Percentiles rank a stretch among this genome's conserved stretches.
Conservation (phyloP, 2,888 invertebrate species). For the Ptycholaimellus sp. region DNA sequence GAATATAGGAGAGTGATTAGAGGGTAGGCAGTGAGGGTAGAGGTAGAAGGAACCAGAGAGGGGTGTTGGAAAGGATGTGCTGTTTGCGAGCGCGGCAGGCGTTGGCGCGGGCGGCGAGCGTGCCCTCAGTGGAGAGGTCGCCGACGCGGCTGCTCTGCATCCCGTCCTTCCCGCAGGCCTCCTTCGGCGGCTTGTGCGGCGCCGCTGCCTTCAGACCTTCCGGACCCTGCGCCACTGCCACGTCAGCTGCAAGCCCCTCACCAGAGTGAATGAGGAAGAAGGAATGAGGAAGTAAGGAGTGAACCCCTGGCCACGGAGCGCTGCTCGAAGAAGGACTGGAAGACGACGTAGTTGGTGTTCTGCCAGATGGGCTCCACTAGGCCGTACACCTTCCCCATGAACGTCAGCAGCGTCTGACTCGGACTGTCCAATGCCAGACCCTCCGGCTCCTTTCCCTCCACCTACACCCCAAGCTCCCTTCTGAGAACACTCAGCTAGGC, state of each 20-base stretch:
- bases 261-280: too few relatives aligned
- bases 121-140: slow-evolving; percentile 17
- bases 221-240: too few relatives aligned
- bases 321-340: slow-evolving; percentile 46
- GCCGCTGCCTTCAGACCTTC: slow-evolving; percentile 15
- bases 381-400: slow-evolving; percentile 56
- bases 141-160: slow-evolving; percentile 14
- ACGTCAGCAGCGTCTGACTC: slow-evolving; percentile 59
- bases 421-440: slow-evolving; percentile 67
- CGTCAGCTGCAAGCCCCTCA: too few relatives aligned
- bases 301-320: too few relatives aligned
- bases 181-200: slow-evolving; percentile 15
- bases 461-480: neutral
- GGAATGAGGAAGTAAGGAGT: too few relatives aligned
- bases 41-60: slow-evolving; percentile 21
- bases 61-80: slow-evolving; percentile 18
- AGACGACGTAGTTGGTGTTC: slow-evolving; percentile 65
- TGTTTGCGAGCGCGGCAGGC: slow-evolving; percentile 16
- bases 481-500: neutral
- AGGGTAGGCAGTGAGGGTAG: too few relatives aligned
- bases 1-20: too few relatives aligned
- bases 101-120: slow-evolving; percentile 15
- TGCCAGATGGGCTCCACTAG: slow-evolving; percentile 46
- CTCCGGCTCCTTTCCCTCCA: neutral
- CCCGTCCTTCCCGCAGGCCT: slow-evolving; percentile 14